Evolutionary conservation across 1,140 invertebrate genomes (phyloP).

Genomic region (Drosophila parvula): DNA sequence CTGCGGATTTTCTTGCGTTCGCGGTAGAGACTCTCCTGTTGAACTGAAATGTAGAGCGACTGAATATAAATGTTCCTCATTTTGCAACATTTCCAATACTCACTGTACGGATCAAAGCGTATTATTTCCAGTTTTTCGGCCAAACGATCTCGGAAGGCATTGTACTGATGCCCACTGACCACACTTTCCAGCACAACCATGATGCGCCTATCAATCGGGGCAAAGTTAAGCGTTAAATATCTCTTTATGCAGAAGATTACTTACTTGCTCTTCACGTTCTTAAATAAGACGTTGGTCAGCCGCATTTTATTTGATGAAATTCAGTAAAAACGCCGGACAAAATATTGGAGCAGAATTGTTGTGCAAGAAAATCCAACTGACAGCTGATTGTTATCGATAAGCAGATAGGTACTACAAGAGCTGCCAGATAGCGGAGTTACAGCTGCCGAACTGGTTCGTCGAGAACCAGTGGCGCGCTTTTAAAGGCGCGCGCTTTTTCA

Average conservation of each 20-base stretch:
- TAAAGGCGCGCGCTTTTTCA: not conserved
- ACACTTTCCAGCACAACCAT: conserved; percentile 92
- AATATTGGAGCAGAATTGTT: conserved; percentile 28
- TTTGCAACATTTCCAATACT: conserved; percentile 72
- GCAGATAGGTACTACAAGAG: not conserved
- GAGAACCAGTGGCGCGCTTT: not conserved
- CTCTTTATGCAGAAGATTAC: conserved; percentile 1
- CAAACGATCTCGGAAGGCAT: conserved; percentile 88
- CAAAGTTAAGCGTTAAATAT: conserved; percentile 47
- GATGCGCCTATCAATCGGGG: conserved; percentile 85
- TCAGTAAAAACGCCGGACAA: not conserved
- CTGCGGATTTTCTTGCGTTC: conserved; percentile 89
- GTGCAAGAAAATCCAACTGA: conserved; percentile 29
- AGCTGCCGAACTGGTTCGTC: not conserved
- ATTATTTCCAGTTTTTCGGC: conserved; percentile 91
- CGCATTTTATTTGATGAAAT: conserved; percentile 49
- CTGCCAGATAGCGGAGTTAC: not conserved
- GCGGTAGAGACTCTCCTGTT: conserved; percentile 86
- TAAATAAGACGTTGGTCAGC: conserved; percentile 65
- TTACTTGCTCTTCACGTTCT: conserved; percentile 79
- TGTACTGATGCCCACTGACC: conserved; percentile 89
- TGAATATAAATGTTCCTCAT: not conserved
- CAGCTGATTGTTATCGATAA: conserved; percentile 8
- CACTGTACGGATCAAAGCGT: conserved; percentile 91
- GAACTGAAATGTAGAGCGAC: conserved; percentile 86